Evolutionary conservation across 2,113 vertebrate species (phyloP).

Genomic region (Tringa solitaria): DNA sequence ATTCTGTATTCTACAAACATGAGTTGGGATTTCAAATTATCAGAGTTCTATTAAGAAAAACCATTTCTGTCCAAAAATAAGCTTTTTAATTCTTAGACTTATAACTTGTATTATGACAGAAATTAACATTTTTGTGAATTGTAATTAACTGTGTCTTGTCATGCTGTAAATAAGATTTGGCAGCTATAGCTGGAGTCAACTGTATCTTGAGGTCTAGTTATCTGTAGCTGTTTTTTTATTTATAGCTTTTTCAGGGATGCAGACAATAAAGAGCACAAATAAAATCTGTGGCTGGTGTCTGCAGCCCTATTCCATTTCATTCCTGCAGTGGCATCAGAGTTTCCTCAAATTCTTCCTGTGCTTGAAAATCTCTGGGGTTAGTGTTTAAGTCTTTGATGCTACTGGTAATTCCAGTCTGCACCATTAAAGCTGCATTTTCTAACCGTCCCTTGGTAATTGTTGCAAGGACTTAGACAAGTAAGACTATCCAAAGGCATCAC

Average conservation of each 20-base stretch:
- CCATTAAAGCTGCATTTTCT: slow-evolving; percentile 68
- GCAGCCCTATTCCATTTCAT: background rate
- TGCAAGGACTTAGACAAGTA: slow-evolving; percentile 71
- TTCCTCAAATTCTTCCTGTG: slow-evolving; percentile 12
- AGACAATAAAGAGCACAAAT: background rate
- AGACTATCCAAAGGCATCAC: slow-evolving; percentile 77
- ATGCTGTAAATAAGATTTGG: background rate
- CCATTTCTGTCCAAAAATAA: background rate
- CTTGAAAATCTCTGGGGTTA: background rate
- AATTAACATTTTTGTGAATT: slow-evolving; percentile 24
- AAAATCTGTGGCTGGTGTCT: background rate
- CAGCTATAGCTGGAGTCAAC: background rate
- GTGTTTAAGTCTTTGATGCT: slow-evolving; percentile 46
- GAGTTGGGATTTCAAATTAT: background rate
- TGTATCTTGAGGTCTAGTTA: background rate
- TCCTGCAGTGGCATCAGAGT: background rate
- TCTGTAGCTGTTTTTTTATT: background rate
- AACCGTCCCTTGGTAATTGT: slow-evolving; percentile 71
- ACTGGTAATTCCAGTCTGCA: slow-evolving; percentile 65
- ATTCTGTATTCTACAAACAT: background rate
- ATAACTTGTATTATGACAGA: background rate
- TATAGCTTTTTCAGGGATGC: background rate
- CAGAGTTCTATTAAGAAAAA: background rate
- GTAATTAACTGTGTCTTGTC: background rate
- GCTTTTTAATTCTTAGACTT: background rate